Evolutionary conservation across 1,140 invertebrate genomes (phyloP), one percentile per base, ranked within the genome.

Genomic region (Ips typographus): DNA sequence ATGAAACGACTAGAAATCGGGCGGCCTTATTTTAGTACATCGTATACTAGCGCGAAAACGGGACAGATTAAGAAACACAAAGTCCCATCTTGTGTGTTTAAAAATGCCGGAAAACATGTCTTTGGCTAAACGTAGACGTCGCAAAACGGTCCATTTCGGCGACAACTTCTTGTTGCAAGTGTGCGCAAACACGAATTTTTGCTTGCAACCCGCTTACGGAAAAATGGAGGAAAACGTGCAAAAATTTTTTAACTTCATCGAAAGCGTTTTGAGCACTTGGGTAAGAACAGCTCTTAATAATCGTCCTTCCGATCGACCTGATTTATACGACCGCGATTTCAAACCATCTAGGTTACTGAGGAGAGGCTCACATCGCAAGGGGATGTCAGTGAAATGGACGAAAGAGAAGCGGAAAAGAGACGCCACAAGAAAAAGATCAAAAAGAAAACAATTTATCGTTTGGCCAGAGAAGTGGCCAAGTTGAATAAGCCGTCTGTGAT

Each of bases 71-170:
- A 1, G 7, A 49, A 49, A 49, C 7, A 49, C 44, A 49, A 49
- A 2, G 44, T 49, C 44, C 44, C 22, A 22, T 22, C 44, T 49
- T 49, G 7, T 6, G 6, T 0, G 6, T 22, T 22, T 49, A 6
- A 49, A 49, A 49, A 49, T 49, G 44, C 44, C 44, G 44, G 44
- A 49, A 43, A 79, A 77, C 55, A 68, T 72, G 41, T 70, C 78
- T 42, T 68, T 76, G 66, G 77, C 79, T 47, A 85, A 87, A 57
- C 83, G 88, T 38, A 83, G 88, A 47, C 83, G 88, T 57, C 87
- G 90, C 80, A 90, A 90, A 80, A 90, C 89, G 47, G 89, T 91
- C 7, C 89, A 91, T 80, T 90, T 90, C 77, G 89, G 88, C 52
- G 89, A 90, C 74, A 89, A 88, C 76, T 81, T 89, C 3, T 79